Conservation (phyloP, 1,140 invertebrate species). For the Drosophila elegans region DNA sequence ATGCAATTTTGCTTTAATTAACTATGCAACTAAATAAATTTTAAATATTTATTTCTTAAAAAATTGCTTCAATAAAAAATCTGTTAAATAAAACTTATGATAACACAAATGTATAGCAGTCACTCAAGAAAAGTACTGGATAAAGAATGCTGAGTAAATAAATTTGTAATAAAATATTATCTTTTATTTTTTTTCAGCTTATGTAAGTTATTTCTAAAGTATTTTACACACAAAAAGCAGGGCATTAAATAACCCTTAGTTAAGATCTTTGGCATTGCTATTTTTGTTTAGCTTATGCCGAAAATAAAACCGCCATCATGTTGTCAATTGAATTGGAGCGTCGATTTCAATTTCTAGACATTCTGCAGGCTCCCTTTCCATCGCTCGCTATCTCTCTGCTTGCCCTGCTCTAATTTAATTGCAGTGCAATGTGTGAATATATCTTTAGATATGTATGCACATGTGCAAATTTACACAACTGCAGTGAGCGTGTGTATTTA, state of each 20-base stretch:
- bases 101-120: no score
- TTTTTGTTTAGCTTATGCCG: conserved; percentile 25
- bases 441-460: conserved; percentile 6
- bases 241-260: conserved; percentile 4
- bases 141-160: no score
- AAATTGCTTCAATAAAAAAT: no score
- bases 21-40: no score
- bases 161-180: no score
- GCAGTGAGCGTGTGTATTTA: background rate
- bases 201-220: no score
- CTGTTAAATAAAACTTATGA: no score
- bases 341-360: conserved; percentile 38
- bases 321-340: conserved; percentile 62
- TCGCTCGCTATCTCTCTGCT: conserved; percentile 1
- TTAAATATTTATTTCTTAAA: no score
- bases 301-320: conserved; percentile 50
- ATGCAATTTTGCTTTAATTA: no score
- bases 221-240: background rate
- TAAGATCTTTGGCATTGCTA: background rate
- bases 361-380: conserved; percentile 13
- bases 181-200: background rate
- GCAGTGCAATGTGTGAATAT: conserved; percentile 28
- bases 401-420: conserved; percentile 40
- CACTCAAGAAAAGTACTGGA: no score
- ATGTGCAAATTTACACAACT: conserved; percentile 12